These are phyloP conservation scores for Brachionus rubens DNA, from an alignment of 1,140 invertebrate genomes.

Conservation along the genomic window DNA sequence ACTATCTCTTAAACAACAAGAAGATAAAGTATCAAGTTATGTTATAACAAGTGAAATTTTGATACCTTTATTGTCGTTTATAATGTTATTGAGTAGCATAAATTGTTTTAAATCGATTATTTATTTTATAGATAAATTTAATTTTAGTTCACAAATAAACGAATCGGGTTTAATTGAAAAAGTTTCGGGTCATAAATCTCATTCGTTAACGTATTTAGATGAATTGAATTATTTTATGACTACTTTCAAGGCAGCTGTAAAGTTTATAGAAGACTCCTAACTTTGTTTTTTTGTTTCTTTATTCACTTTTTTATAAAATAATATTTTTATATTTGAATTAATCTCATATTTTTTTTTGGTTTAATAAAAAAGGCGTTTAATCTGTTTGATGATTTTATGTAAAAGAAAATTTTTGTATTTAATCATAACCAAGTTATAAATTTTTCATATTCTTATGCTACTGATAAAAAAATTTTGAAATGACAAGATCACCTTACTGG, in stretches of 20 bases:
- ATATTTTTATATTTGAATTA: neutral
- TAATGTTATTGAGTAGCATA: neutral
- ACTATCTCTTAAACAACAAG: neutral
- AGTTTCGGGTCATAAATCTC: neutral
- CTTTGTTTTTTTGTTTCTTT: neutral
- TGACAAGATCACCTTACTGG: too few relatives aligned
- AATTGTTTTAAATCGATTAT: conserved; percentile 14
- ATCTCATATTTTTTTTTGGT: too few relatives aligned
- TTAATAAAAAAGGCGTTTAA: too few relatives aligned
- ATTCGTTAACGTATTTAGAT: conserved; percentile 16
- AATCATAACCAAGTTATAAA: too few relatives aligned
- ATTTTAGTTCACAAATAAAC: conserved; percentile 34
- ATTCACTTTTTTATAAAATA: neutral
- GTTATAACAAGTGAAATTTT: conserved; percentile 1
- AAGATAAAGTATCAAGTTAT: neutral
- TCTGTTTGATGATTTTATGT: too few relatives aligned
- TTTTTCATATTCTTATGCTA: too few relatives aligned
- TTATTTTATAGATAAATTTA: conserved; percentile 27
- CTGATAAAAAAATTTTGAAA: too few relatives aligned
- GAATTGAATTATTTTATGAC: conserved; percentile 33
- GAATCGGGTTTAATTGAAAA: conserved; percentile 9
- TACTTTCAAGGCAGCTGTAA: conserved; percentile 32
- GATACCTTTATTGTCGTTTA: conserved; percentile 18
- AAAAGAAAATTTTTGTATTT: too few relatives aligned
- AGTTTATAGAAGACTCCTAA: conserved; percentile 21